Evolutionary conservation across 2,113 vertebrate species (phyloP), one percentile per base, ranked within the genome.

Genomic region (Pterophyllum scalare): DNA sequence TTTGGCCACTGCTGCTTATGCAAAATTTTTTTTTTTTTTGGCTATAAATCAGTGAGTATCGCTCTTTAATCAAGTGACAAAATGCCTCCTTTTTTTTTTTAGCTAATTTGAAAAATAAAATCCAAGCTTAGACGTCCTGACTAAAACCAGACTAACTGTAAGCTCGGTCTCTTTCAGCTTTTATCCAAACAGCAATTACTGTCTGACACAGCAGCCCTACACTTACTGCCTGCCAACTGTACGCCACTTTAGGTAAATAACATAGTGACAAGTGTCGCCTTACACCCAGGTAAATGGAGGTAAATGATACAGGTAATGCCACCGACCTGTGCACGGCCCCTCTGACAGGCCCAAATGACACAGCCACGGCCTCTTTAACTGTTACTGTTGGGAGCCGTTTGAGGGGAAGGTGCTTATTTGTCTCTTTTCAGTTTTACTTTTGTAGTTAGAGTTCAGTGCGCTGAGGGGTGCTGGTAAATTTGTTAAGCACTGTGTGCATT

Each of bases 171-270:
- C 85, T 82, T 2, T 77, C 87, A 79, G 86, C 19, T 88, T 28
- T 26, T 58, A 86, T 92, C 89, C 85, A 94, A 93, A 94, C 91
- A 93, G 28, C 92, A 93, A 93, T 95, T 94, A 95, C 93, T 76
- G 92, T 93, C 92, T 92, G 92, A 91, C 90, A 82, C 84, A 31
- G 19, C 85, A 82, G 85, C 86, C 92, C 82, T 92, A 14, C 91
- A 94, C 89, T 93, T 94, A 94, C 74, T 12, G 35, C 70, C 38
- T 24, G 70, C 24, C 62, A 74, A 59, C 83, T 85, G 77, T 85
- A 59, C 57, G 8, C 87, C 77, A 77, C 75, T 83, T 86, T 31
- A 60, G 82, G 19, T 82, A 91, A 91, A 91, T 89, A 35, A 90
- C 90, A 89, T 6, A 12, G 76, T 31, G 84, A 85, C 33, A 24